A percentile compares a stretch with the other conserved stretches of the same genome.
Conservation (phyloP, 2,888 invertebrate genomes). For the Noctua comes region DNA sequence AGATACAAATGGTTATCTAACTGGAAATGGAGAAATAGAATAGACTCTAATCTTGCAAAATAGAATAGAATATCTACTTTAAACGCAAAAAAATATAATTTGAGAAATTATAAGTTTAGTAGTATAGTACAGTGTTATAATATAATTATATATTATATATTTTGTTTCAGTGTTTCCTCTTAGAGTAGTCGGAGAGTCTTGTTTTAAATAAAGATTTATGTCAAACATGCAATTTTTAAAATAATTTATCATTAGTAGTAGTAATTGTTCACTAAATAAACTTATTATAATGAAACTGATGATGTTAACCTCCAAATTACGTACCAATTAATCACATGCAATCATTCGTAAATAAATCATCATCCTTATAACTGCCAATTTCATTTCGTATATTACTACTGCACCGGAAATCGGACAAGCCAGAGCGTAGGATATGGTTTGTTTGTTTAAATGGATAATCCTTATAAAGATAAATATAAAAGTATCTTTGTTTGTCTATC, state of each 20-base stretch:
- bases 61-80: too few relatives aligned
- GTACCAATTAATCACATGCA: constrained; percentile 10
- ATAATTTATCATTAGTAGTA: neutral
- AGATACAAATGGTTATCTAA: neutral
- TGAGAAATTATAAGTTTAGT: too few relatives aligned
- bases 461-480: neutral
- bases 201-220: neutral
- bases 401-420: neutral
- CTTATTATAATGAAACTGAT: neutral
- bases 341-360: constrained; percentile 14
- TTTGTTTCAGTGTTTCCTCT: neutral
- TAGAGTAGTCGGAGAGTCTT: neutral
- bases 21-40: neutral
- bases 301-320: constrained; percentile 6
- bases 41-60: neutral
- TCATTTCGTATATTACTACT: constrained; percentile 5
- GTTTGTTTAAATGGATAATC: neutral
- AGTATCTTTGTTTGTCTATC: neutral
- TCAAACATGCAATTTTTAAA: neutral
- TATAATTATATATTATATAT: too few relatives aligned
- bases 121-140: too few relatives aligned
- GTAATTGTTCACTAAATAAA: neutral
- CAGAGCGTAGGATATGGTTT: neutral
- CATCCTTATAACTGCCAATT: neutral
- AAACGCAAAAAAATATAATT: too few relatives aligned